Conservation (phyloP, 37 sponge, comb jelly and placozoan genomes). For the Bolinopsis microptera region DNA sequence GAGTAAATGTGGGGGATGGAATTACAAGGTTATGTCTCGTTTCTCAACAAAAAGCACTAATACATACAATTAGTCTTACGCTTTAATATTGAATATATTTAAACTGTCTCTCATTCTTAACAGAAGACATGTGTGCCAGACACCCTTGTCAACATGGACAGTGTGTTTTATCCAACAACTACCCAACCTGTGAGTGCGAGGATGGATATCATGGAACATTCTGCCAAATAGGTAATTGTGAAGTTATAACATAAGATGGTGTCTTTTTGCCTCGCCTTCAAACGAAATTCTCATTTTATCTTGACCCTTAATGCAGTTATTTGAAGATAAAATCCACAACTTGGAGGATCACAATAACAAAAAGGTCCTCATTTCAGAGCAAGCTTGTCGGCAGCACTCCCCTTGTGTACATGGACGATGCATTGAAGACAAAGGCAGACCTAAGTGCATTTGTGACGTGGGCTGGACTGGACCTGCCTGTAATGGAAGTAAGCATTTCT, state of each 20-base stretch:
- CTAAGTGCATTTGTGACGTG: neutral
- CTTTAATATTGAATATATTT: too few species aligned
- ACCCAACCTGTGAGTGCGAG: neutral
- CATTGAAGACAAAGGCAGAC: neutral
- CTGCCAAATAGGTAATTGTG: constrained; percentile 15
- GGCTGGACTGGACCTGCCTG: neutral
- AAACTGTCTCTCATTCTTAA: too few species aligned
- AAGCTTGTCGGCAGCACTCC: neutral
- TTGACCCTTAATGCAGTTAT: too few species aligned
- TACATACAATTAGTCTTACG: too few species aligned
- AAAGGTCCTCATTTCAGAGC: too few species aligned
- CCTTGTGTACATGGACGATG: constrained; percentile 4
- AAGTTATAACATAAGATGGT: too few species aligned
- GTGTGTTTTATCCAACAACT: neutral
- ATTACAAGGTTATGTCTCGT: too few species aligned
- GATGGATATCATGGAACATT: constrained; percentile 7
- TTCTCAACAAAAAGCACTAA: too few species aligned
- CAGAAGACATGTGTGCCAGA: neutral
- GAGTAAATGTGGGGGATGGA: too few species aligned
- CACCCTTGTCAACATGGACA: neutral
- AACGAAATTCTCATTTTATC: too few species aligned
- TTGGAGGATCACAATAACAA: too few species aligned
- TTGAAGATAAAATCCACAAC: too few species aligned
- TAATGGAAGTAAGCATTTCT: neutral
- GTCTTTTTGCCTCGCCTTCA: neutral